phyloP scores from a whole-genome alignment of 2,797 vertebrate species.

The Danio jaintianensis region DNA sequence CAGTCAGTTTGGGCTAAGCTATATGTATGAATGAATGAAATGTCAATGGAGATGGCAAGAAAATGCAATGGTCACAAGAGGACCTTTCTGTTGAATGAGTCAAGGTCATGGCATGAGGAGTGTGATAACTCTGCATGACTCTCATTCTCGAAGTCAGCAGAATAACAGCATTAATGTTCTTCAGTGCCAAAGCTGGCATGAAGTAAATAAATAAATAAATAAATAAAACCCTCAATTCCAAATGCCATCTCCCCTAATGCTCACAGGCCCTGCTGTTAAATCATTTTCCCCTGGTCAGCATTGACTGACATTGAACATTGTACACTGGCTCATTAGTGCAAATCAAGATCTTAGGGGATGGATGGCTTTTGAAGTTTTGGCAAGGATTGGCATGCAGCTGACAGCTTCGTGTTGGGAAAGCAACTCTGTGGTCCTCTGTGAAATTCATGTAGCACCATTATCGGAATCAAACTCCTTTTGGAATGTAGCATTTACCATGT shows the following conservation, averaged over 20 bases:
- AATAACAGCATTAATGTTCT: slow-evolving; percentile 35
- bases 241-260: slow-evolving; percentile 55
- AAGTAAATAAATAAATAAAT: slow-evolving; percentile 39
- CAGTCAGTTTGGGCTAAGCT: neutral
- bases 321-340: slow-evolving; percentile 50
- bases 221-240: slow-evolving; percentile 40
- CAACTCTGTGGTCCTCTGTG: slow-evolving; percentile 49
- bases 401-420: slow-evolving; percentile 48
- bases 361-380: slow-evolving; percentile 60
- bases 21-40: neutral
- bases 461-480: slow-evolving; percentile 60
- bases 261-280: slow-evolving; percentile 50
- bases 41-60: slow-evolving; percentile 5
- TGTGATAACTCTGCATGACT: slow-evolving; percentile 31
- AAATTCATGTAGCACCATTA: slow-evolving; percentile 57
- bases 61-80: slow-evolving; percentile 7
- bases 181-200: slow-evolving; percentile 31
- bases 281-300: slow-evolving; percentile 39
- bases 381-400: slow-evolving; percentile 52
- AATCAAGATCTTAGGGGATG: slow-evolving; percentile 52
- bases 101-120: slow-evolving; percentile 29
- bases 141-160: slow-evolving; percentile 38
- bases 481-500: slow-evolving; percentile 41
- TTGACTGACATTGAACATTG: slow-evolving; percentile 44
- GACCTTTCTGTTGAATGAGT: neutral